These are phyloP conservation scores for Diarsia rubi DNA, from an alignment of 2,888 invertebrate genomes.

Conservation along the genomic window DNA sequence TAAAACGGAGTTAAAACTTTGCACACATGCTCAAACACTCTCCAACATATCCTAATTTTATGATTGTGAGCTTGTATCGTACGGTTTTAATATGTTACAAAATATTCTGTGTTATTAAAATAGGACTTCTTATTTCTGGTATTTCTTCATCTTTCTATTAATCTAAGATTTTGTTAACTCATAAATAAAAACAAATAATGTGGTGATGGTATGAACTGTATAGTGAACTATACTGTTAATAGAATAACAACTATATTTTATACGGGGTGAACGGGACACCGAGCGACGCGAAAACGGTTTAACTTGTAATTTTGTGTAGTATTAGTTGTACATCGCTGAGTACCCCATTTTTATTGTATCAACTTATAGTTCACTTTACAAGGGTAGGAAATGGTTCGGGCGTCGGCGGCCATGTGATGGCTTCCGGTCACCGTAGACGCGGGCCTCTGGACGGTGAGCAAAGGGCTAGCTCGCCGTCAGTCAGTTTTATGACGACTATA, in stretches of 20 bases:
- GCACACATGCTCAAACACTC: not conserved
- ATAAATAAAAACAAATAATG: not conserved
- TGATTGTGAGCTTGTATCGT: not conserved
- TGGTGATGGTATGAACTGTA: not conserved
- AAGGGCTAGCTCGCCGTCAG: too few species aligned
- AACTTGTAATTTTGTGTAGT: not conserved
- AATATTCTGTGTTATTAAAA: constrained; percentile 5
- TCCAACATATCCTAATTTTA: not conserved
- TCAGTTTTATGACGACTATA: too few species aligned
- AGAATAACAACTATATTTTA: not conserved
- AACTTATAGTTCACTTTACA: not conserved
- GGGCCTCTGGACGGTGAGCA: too few species aligned
- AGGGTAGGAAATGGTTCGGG: too few species aligned
- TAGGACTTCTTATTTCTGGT: not conserved
- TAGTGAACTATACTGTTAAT: not conserved
- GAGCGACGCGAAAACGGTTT: too few species aligned
- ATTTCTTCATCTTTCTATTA: not conserved
- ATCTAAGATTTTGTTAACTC: not conserved
- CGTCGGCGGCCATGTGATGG: too few species aligned
- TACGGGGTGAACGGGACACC: too few species aligned
- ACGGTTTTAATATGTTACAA: not conserved
- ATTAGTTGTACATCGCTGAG: not conserved
- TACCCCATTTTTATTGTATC: not conserved
- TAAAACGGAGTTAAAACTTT: not conserved
- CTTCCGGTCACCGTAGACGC: too few species aligned